phyloP scores from a whole-genome alignment of 1,140 invertebrate species.

The Aphelinus atriplicis region DNA sequence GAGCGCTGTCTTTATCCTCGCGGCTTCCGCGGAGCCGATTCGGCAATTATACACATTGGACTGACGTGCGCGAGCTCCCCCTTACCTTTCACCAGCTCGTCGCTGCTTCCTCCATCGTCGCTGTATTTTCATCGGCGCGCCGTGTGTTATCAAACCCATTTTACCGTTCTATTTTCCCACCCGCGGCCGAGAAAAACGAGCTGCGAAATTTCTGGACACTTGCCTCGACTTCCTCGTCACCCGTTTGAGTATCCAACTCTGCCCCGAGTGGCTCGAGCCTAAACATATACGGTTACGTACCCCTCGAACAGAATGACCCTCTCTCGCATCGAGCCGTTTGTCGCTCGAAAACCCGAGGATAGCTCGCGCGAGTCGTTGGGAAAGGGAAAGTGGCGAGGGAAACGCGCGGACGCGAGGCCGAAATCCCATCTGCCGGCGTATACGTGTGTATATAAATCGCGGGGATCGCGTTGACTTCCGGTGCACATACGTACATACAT shows the following conservation, averaged over 20 bases:
- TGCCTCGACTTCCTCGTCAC: too few species aligned
- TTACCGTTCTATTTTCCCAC: not conserved
- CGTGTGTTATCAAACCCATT: not conserved
- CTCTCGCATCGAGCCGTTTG: too few species aligned
- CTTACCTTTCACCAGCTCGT: not conserved
- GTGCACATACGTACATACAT: too few species aligned
- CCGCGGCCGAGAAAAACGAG: too few species aligned
- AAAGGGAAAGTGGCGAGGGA: too few species aligned
- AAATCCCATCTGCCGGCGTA: not conserved
- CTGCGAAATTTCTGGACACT: too few species aligned
- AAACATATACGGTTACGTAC: too few species aligned
- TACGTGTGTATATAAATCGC: constrained; percentile 8
- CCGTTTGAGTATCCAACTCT: too few species aligned
- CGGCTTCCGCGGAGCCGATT: constrained; percentile 14
- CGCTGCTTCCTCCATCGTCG: not conserved
- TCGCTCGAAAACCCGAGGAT: not conserved
- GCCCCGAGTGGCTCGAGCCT: too few species aligned
- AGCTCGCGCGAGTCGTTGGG: not conserved
- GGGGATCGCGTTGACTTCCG: too few species aligned
- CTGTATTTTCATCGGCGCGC: not conserved
- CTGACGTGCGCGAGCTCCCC: not conserved
- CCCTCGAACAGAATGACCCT: too few species aligned
- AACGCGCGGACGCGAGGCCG: too few species aligned
- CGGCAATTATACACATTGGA: constrained; percentile 7
- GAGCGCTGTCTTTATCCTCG: constrained; percentile 9